These are phyloP conservation scores for Acanthurus leucopareius DNA, from an alignment of 2,797 vertebrate genomes.

Conservation along the genomic window DNA sequence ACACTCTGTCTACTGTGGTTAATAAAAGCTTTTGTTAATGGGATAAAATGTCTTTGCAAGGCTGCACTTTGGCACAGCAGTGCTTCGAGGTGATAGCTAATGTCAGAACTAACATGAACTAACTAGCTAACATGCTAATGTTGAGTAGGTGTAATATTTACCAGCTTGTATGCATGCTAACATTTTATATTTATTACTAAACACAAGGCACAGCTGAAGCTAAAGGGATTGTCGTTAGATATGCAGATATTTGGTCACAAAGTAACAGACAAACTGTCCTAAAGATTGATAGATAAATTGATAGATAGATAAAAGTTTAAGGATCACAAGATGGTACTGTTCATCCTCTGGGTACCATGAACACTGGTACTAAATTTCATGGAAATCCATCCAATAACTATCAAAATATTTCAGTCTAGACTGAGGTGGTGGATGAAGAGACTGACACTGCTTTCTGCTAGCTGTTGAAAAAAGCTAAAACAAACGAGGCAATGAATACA, in stretches of 20 bases:
- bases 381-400: background rate
- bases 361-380: too few relatives aligned
- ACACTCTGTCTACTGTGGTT: background rate
- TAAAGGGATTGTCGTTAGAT: background rate
- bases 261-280: background rate
- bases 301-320: background rate
- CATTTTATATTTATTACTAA: background rate
- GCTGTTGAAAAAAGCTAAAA: background rate
- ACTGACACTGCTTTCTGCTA: background rate
- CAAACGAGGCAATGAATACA: slow-evolving; percentile 1
- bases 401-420: background rate
- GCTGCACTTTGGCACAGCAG: background rate
- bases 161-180: slow-evolving; percentile 1
- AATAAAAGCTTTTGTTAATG: background rate
- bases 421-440: background rate
- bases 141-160: background rate
- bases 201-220: background rate
- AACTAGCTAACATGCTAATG: background rate
- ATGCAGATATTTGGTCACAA: background rate
- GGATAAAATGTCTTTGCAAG: background rate
- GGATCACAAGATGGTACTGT: too few relatives aligned
- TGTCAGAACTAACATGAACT: too few relatives aligned
- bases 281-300: too few relatives aligned
- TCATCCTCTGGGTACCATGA: too few relatives aligned
- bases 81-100: background rate